Conservation (phyloP, 2,113 vertebrate species). For the Podilymbus podiceps region DNA sequence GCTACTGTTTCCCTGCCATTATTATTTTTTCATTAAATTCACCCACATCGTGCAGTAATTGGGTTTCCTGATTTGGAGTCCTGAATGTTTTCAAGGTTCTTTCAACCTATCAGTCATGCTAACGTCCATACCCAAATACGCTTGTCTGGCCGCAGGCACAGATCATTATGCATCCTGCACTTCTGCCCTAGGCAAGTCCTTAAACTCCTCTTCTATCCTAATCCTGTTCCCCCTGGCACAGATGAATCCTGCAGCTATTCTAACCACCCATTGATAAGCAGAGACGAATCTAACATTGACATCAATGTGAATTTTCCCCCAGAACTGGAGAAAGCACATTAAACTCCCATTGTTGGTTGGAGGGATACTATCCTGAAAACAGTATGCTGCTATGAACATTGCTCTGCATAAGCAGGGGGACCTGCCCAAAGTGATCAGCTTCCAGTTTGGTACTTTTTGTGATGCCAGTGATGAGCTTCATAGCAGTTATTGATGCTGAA, state of each 20-base stretch:
- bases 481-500: neutral
- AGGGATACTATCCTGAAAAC: neutral
- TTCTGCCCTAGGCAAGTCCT: neutral
- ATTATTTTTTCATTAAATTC: conserved; percentile 20
- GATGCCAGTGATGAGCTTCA: neutral
- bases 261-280: neutral
- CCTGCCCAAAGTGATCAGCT: neutral
- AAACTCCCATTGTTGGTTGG: neutral
- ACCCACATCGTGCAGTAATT: neutral
- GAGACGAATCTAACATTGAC: neutral
- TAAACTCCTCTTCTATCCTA: neutral
- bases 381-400: neutral
- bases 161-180: neutral
- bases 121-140: neutral
- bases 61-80: neutral
- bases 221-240: neutral
- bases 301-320: neutral
- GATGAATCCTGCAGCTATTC: neutral
- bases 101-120: neutral
- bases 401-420: neutral
- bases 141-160: neutral
- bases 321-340: neutral
- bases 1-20: neutral
- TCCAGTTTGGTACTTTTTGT: neutral
- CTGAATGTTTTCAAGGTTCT: neutral